Evolutionary conservation across 2,797 vertebrate genomes (phyloP).

Genomic region (Coregonus ussuriensis): DNA sequence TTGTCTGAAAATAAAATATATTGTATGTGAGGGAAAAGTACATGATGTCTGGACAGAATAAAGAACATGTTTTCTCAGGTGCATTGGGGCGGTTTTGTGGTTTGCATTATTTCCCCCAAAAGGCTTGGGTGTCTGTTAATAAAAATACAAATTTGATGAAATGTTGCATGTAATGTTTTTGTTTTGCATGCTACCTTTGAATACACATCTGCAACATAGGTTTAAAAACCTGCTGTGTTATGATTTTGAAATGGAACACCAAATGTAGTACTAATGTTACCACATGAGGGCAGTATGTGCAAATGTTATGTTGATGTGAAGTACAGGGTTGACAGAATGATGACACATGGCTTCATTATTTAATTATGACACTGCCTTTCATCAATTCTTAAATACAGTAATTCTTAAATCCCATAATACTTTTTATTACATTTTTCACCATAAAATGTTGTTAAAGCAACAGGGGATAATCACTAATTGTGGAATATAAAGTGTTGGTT

Average conservation of each 20-base stretch:
- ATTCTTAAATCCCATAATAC: background rate
- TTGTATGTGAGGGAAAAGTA: background rate
- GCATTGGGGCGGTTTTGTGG: no score
- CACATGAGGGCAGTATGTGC: conserved; percentile 63
- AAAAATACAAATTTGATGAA: background rate
- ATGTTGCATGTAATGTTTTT: background rate
- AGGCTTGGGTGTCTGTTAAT: background rate
- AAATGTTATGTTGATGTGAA: conserved; percentile 9
- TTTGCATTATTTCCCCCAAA: background rate
- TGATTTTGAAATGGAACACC: background rate
- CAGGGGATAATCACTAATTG: background rate
- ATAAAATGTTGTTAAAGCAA: background rate
- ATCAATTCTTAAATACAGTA: background rate
- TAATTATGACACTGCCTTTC: background rate
- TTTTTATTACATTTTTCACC: background rate
- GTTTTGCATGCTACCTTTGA: no score
- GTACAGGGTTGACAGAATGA: background rate
- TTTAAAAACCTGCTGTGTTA: background rate
- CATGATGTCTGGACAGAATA: background rate
- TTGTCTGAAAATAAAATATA: background rate
- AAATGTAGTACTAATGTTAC: background rate
- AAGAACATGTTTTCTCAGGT: no score
- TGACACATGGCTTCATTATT: conserved; percentile 38
- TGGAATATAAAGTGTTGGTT: background rate
- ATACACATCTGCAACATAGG: background rate